A percentile compares a stretch with the other conserved stretches of the same genome.
Conservation (phyloP, 2,797 vertebrate genomes). For the Tolypeutes matacus region DNA sequence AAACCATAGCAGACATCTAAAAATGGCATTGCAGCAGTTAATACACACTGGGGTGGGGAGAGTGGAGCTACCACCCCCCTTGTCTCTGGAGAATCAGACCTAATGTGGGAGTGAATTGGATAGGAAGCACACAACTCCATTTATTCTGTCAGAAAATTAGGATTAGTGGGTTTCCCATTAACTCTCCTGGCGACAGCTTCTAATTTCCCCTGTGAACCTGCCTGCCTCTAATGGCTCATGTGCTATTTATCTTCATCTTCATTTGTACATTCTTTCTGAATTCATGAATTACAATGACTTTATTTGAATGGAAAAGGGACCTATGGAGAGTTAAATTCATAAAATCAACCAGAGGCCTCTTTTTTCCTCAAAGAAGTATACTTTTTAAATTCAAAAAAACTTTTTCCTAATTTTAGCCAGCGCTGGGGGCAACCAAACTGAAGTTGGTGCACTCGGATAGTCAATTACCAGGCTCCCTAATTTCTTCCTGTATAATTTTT, state of each 20-base stretch:
- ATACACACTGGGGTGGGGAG: background rate
- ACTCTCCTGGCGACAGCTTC: slow-evolving; percentile 61
- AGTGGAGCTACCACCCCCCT: background rate
- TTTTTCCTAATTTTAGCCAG: slow-evolving; percentile 18
- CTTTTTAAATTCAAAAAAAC: background rate
- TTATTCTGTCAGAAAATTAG: slow-evolving; percentile 67
- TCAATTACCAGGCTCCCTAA: background rate
- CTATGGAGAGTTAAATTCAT: slow-evolving; percentile 69
- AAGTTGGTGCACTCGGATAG: background rate
- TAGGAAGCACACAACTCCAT: slow-evolving; percentile 22
- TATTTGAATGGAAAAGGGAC: slow-evolving; percentile 72
- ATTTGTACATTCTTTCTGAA: slow-evolving; percentile 75
- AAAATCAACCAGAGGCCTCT: slow-evolving; percentile 52
- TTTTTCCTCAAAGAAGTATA: background rate
- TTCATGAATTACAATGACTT: slow-evolving; percentile 81
- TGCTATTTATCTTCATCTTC: slow-evolving; percentile 78
- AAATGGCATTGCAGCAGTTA: slow-evolving; percentile 33
- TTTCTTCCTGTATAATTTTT: background rate
- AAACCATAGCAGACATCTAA: slow-evolving; percentile 38
- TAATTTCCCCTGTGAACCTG: slow-evolving; percentile 73
- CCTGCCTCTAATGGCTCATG: slow-evolving; percentile 49
- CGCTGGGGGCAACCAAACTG: background rate
- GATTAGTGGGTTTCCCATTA: slow-evolving; percentile 68
- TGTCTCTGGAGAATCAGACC: background rate
- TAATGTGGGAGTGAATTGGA: background rate